Conservation (phyloP, 2,113 vertebrate species). For the Elanoides forficatus region DNA sequence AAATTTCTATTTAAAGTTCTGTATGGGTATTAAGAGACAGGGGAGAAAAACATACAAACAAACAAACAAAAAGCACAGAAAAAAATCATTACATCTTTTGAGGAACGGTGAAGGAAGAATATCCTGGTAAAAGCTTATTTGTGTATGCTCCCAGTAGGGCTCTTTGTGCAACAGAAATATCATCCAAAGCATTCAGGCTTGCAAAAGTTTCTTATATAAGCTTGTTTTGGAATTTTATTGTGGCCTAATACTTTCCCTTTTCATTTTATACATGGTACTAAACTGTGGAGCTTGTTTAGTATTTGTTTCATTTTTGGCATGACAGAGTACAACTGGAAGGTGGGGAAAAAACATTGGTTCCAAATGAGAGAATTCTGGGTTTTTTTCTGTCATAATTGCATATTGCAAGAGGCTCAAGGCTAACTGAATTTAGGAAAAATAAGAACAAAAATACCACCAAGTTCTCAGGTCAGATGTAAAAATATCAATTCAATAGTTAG, state of each 20-base stretch:
- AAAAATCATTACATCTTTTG: not conserved
- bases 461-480: not conserved
- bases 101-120: not conserved
- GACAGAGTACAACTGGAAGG: not conserved
- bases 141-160: not conserved
- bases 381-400: not conserved
- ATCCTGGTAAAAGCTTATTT: not conserved
- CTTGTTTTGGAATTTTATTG: not conserved
- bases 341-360: rapidly evolving
- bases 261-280: not conserved
- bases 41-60: not conserved
- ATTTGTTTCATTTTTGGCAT: not conserved
- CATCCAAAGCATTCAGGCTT: not conserved
- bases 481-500: not conserved
- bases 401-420: not conserved
- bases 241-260: not conserved
- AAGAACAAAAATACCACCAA: not conserved
- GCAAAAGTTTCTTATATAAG: not conserved
- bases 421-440: not conserved
- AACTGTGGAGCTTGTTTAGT: not conserved
- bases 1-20: not conserved
- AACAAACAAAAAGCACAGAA: not conserved
- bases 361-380: not conserved
- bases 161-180: not conserved
- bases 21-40: not conserved